Conservation (phyloP, 2,888 invertebrate species). For the Drosophila mulleri region DNA sequence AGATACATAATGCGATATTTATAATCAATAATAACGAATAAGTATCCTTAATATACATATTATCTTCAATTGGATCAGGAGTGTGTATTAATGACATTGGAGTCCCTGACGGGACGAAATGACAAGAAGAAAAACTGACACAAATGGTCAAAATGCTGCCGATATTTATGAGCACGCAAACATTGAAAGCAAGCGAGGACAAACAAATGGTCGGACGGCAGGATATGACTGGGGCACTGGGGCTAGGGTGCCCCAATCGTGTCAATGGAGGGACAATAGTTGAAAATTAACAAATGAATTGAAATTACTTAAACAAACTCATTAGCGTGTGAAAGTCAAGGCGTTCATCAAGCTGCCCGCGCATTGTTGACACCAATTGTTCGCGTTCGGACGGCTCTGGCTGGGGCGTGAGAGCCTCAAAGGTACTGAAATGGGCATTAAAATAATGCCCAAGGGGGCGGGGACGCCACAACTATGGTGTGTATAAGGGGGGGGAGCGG, state of each 20-base stretch:
- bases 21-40: neutral
- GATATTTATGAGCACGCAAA: slow-evolving; percentile 62
- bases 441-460: slow-evolving; percentile 39
- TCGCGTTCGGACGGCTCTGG: neutral
- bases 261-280: slow-evolving; percentile 77
- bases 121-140: slow-evolving; percentile 34
- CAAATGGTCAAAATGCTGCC: slow-evolving; percentile 39
- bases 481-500: neutral
- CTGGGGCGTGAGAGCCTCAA: slow-evolving; percentile 1
- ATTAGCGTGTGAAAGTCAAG: slow-evolving; percentile 73
- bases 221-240: too few species aligned
- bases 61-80: slow-evolving; percentile 7
- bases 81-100: slow-evolving; percentile 19
- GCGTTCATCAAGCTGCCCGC: slow-evolving; percentile 60
- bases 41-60: neutral
- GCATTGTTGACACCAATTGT: slow-evolving; percentile 70
- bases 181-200: slow-evolving; percentile 10
- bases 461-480: slow-evolving; percentile 6
- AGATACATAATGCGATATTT: neutral
- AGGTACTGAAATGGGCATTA: slow-evolving; percentile 24
- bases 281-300: slow-evolving; percentile 80
- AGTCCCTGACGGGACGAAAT: slow-evolving; percentile 39
- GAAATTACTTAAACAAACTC: slow-evolving; percentile 81
- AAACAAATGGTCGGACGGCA: slow-evolving; percentile 15
- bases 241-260: slow-evolving; percentile 18